Evolutionary conservation across 2,888 invertebrate species (phyloP).

Genomic region (Aethes cnicana): DNA sequence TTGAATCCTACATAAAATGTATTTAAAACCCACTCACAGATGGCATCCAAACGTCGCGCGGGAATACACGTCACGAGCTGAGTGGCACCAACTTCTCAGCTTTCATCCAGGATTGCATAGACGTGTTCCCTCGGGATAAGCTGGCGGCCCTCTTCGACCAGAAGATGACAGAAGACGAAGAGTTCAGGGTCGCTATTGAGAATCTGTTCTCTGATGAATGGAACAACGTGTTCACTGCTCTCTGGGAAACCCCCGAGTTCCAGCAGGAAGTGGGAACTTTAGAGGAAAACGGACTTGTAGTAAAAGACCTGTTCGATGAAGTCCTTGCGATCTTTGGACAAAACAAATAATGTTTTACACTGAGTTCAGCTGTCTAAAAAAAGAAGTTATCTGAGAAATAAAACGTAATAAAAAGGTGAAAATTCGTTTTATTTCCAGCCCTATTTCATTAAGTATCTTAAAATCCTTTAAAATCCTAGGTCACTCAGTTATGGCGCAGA

Average conservation of each 20-base stretch:
- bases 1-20: no score
- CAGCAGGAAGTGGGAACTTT: constrained; percentile 51
- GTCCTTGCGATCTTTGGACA: constrained; percentile 60
- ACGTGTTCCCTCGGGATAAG: constrained; percentile 53
- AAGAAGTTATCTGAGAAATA: no score
- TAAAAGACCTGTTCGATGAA: constrained; percentile 45
- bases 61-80: constrained; percentile 38
- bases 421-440: no score
- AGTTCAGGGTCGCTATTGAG: constrained; percentile 57
- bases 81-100: constrained; percentile 52
- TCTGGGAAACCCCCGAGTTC: constrained; percentile 58
- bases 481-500: no score
- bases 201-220: constrained; percentile 62
- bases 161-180: constrained; percentile 58
- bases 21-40: no score
- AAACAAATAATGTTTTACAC: constrained; percentile 33
- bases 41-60: constrained; percentile 20
- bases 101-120: constrained; percentile 52
- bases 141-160: constrained; percentile 58
- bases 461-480: no score
- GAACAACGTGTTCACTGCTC: constrained; percentile 46
- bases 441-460: no score
- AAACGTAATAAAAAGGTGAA: no score
- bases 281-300: constrained; percentile 53
- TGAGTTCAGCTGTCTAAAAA: no score